These are phyloP conservation scores for Corythornis madagascariensis DNA, from an alignment of 2,113 vertebrate species.

Conservation along the genomic window DNA sequence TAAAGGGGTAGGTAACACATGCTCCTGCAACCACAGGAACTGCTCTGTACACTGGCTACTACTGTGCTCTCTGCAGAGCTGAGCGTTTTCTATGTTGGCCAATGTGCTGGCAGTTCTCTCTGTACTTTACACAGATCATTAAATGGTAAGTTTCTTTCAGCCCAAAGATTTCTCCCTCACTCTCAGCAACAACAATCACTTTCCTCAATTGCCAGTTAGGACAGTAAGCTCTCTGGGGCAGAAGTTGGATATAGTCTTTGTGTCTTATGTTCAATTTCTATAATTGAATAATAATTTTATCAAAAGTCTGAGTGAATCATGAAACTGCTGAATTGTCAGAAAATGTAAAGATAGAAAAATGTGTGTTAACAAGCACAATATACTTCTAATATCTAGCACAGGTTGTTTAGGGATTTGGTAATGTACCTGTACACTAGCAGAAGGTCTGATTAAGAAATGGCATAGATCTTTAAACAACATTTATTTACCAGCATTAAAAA, in stretches of 20 bases:
- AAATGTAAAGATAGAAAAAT: background rate
- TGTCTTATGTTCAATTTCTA: background rate
- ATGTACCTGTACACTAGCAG: background rate
- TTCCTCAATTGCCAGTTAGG: background rate
- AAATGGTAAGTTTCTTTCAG: constrained; percentile 26
- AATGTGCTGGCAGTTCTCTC: background rate
- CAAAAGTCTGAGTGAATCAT: background rate
- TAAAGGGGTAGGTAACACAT: constrained; percentile 31
- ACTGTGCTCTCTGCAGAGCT: background rate
- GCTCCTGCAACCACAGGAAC: constrained; percentile 11
- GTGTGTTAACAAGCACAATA: background rate
- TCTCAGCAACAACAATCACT: background rate
- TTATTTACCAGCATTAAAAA: background rate
- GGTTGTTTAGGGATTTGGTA: background rate
- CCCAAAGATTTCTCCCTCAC: background rate
- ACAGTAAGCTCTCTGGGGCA: background rate
- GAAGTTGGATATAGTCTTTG: background rate
- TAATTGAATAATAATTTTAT: background rate
- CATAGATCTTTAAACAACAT: background rate
- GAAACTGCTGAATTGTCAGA: background rate
- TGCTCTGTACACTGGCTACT: background rate
- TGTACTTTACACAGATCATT: constrained; percentile 20
- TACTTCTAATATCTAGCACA: background rate
- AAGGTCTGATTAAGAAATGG: background rate
- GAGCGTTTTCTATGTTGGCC: background rate